Base-by-base conservation (phyloP, 2,888 invertebrate species). In the Pristionchus entomophagus region DNA sequence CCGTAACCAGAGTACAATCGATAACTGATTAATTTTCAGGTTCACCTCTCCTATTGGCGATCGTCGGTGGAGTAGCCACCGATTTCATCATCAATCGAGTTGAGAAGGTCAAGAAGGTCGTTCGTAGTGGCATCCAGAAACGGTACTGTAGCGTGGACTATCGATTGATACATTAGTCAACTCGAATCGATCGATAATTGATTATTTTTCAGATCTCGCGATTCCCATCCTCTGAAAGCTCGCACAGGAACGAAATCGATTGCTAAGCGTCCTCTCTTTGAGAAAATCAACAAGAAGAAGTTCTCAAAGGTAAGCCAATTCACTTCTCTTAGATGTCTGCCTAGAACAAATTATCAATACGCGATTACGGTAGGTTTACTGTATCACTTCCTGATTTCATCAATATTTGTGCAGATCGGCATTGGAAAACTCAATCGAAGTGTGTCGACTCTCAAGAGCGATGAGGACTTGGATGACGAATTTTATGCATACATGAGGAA, bases 21-120 rank as follows among this genome's bases (percentile, higher is more conserved):
- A 69, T 38, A 19, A 22, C 65, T 62, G 26, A 45, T 35, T n/a
- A n/a, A 4, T 59, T 12, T 41, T 45, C 84, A 84, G 84, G 84
- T 3, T 41, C 69, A 0, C 45, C 38, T n/a, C 41, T 84, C 84
- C 22, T 12, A 6, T 29, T 84, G 84, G 84, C 38, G 2, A 65
- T 84, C 32, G 73, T 84, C 19, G 69, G 69, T 1, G 84, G 84
- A 12, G 29, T 14, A 8, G 38, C 51, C 22, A 29, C 8, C 8
- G 49, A 12, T 4, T 45, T 45, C 26, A 38, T 73, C 69, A 49
- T 49, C 41, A 45, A 53, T 35, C 69, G 84, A 22, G 73, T 84
- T 38, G 19, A 49, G 14, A 53, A 19, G 2, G 35, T 29, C 19
- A 49, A 38, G 65, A 69, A 69, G 38, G 69, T 84, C 3, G 19